These are phyloP conservation scores for Blastobasis adustella DNA, from an alignment of 2,888 invertebrate species.

Conservation along the genomic window DNA sequence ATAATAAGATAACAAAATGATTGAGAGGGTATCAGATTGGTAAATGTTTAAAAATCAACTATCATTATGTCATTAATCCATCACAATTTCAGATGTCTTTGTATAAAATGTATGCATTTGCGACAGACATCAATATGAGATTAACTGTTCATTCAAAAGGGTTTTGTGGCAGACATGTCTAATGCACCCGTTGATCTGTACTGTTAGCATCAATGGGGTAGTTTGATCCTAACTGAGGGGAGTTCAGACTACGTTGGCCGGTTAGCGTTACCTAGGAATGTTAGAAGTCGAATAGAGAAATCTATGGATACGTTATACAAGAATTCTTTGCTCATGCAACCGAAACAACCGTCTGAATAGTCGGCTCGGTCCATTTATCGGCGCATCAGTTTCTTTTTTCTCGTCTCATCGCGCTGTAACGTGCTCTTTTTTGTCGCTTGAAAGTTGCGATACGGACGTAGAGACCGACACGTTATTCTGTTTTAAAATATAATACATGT, in stretches of 20 bases:
- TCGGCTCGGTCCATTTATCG: background rate
- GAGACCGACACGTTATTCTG: background rate
- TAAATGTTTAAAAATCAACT: too few species aligned
- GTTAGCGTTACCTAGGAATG: slow-evolving; percentile 3
- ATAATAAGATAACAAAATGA: too few species aligned
- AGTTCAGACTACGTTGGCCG: slow-evolving; percentile 1
- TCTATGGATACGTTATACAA: slow-evolving; percentile 1
- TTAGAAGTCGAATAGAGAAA: slow-evolving; percentile 5
- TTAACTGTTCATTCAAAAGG: too few species aligned
- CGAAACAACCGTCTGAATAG: background rate
- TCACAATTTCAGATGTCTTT: too few species aligned
- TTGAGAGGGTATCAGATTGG: too few species aligned
- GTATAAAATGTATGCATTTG: too few species aligned
- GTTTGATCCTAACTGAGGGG: background rate
- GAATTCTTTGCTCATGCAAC: slow-evolving; percentile 2
- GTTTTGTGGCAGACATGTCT: too few species aligned
- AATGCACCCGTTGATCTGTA: too few species aligned
- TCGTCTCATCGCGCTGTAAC: background rate
- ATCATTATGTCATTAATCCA: too few species aligned
- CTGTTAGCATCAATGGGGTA: too few species aligned
- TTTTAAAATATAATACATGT: background rate
- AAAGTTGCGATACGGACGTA: background rate
- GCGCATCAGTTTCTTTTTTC: background rate
- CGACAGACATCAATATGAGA: too few species aligned
- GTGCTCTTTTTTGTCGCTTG: background rate